Evolutionary conservation across 2,888 invertebrate species (phyloP), one percentile per base, ranked within the genome.

Genomic region (Diarsia brunnea): DNA sequence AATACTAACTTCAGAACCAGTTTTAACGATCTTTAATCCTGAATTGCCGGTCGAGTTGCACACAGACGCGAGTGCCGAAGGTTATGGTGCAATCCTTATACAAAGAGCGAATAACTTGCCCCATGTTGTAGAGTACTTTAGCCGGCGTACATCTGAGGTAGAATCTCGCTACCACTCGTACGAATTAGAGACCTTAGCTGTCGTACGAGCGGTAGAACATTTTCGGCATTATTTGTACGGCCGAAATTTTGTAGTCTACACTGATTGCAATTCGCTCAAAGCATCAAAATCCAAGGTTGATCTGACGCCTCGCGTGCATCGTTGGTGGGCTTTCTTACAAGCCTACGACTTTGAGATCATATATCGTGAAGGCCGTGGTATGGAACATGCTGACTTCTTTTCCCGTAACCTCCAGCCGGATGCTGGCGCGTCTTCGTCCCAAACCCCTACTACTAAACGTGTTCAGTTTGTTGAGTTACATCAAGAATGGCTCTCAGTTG

Each of bases 401-500:
- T 38, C 38, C 38, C 38, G 38, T 38, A 38, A 38, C 38, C 38
- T 38, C 38, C 38, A 38, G 38, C 38, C 38, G 38, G 38, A 38
- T 38, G 7, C 38, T 38, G 7, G 38, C 31, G 31, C 31, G 31
- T 31, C 31, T 31, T 31, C 31, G 31, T 31, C 31, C 31, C 31
- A 31, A 31, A 31, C 31, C 31, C 31, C 31, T 31, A 31, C 31
- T 31, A 31, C 31, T 31, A 31, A 31, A 31, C 31, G 3, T 31
- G 31, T 31, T 31, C 31, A 31, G 31, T 31, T 85, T 21, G 68
- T 82, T 3, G 86, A 87, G 14, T n/a, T 88, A 0, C 80, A 88
- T n/a, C 7, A 73, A 0, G 79, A 75, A 0, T 90, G 90, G 90
- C 66, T 91, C 0, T 16, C 63, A 0, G 89, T 87, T 0, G 90